Percentiles rank a stretch among this genome's conserved stretches.
phyloP scores from a whole-genome alignment of 2,113 vertebrate genomes.

The Coregonus clupeaformis region DNA sequence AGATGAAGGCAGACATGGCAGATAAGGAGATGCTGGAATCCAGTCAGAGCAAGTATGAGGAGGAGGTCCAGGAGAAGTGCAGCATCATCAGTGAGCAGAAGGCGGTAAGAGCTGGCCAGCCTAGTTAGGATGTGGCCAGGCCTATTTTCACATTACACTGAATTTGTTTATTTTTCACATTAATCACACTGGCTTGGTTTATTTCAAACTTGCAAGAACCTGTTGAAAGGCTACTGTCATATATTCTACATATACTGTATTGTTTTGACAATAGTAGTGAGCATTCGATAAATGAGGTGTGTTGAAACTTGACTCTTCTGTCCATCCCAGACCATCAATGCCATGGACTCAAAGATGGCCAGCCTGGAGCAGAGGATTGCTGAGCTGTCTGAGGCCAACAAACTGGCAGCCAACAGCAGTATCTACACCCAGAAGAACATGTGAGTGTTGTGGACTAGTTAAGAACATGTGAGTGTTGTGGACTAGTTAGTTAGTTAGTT shows the following conservation, averaged over 20 bases:
- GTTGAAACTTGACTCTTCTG: conserved; percentile 5
- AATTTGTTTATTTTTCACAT: conserved; percentile 20
- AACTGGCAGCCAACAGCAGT: conserved; percentile 96
- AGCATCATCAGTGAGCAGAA: conserved; percentile 94
- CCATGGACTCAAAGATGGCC: conserved; percentile 98
- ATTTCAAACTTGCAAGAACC: conserved; percentile 48
- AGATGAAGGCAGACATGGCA: conserved; percentile 96
- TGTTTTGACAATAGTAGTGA: conserved; percentile 1
- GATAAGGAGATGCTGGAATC: conserved; percentile 94
- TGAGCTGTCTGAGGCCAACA: conserved; percentile 96
- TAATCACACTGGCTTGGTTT: conserved; percentile 56
- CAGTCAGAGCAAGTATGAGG: conserved; percentile 89
- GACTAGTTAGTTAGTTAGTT: too few species aligned
- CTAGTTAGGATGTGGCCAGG: conserved; percentile 28
- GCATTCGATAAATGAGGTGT: not conserved
- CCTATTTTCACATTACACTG: conserved; percentile 29
- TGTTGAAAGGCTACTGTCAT: conserved; percentile 19
- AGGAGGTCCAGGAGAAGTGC: conserved; percentile 92
- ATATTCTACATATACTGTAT: not conserved
- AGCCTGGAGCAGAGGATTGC: conserved; percentile 96
- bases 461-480: conserved; percentile 64
- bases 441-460: conserved; percentile 73
- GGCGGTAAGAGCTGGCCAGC: conserved; percentile 81
- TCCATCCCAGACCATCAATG: conserved; percentile 89
- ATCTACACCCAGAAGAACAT: conserved; percentile 99